Percentiles rank a stretch among this genome's conserved stretches.
Evolutionary conservation across 2,888 invertebrate species (phyloP).

Genomic region (Lithophane semibrunnea): DNA sequence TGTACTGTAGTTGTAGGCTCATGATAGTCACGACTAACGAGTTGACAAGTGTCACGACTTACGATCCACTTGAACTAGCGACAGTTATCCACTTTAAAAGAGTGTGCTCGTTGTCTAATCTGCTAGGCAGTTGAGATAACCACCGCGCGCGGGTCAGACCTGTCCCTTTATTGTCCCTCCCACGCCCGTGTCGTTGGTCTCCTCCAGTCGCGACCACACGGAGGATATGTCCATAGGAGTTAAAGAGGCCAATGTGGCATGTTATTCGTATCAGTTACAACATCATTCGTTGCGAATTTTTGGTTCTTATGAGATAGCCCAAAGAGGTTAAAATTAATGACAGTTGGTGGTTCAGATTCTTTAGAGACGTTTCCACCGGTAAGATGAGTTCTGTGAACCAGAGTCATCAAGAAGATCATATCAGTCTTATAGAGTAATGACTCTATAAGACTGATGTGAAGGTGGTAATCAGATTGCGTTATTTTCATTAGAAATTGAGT

Average conservation of each 20-base stretch:
- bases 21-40: constrained; percentile 21
- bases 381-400: neutral
- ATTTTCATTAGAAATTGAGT: neutral
- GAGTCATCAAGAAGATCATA: neutral
- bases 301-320: neutral
- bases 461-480: neutral
- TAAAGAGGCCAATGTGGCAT: neutral
- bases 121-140: constrained; percentile 61
- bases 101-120: constrained; percentile 59
- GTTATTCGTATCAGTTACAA: constrained; percentile 13
- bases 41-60: constrained; percentile 38
- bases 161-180: constrained; percentile 58
- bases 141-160: constrained; percentile 27
- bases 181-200: constrained; percentile 42
- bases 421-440: no score
- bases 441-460: no score
- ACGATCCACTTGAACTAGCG: constrained; percentile 38
- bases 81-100: constrained; percentile 62
- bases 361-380: neutral
- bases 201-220: constrained; percentile 18
- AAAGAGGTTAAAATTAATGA: neutral
- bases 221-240: constrained; percentile 9
- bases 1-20: constrained; percentile 13
- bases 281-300: neutral
- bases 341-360: neutral